Base-by-base conservation (phyloP, 2,113 vertebrate species). In the Nesoenas mayeri region DNA sequence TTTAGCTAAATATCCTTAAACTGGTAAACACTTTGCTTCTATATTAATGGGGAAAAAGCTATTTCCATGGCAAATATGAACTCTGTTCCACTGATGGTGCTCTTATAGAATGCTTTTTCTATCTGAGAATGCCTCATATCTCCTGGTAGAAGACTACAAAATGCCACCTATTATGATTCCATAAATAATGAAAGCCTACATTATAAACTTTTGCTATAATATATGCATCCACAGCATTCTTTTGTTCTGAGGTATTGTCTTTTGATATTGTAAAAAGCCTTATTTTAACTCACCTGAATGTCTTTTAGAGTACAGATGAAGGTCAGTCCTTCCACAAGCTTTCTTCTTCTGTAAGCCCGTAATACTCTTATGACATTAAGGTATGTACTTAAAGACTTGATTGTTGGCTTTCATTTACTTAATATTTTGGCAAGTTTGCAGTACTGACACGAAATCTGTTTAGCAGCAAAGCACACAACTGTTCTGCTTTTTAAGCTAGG, bases 401-500 rank as follows among this genome's bases (percentile, higher is more conserved):
- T 97, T 96, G 93, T 89, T 96, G 69, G 65, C 82, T 97, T 96
- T 93, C 90, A 94, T 96, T 94, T 95, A 88, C 93, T 97, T 94
- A 95, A 94, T 97, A 95, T 94, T 88, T 88, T 94, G 88, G 90
- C 79, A 84, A 96, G 92, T 93, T 93, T 88, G 85, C 93, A 93
- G 77, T 84, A 29, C 60, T 91, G 79, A 78, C 88, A 86, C 17
- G 31, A 94, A 96, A 96, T 86, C 85, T 96, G 95, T 96, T 96
- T 95, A 97, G 92, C 26, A 94, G 88, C 69, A 88, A 93, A 95
- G 83, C 80, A 97, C 80, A 95, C 93, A 95, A 96, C 88, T 93
- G 95, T 81, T 94, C 90, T 92, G 75, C 75, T 93, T 93, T 93
- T 93, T 94, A 92, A 93, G 95, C 85, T 74, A 57, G 61, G 79